Evolutionary conservation across 2,113 vertebrate species (phyloP).

Genomic region (Callionymus lyra): DNA sequence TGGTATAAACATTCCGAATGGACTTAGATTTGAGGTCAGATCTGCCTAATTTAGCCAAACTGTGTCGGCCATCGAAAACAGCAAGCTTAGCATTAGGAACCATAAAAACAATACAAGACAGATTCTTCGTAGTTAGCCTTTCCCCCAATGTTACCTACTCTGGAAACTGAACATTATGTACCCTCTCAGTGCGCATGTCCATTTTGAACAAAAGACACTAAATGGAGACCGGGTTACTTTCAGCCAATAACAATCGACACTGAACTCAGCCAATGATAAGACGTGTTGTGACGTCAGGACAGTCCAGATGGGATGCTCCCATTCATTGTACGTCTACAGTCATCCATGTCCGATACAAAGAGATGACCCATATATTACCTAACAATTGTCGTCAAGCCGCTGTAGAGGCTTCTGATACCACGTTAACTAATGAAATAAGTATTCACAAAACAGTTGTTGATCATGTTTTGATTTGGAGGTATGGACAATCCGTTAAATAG

Average conservation of each 20-base stretch:
- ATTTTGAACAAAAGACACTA: conserved; percentile 25
- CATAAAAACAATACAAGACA: too few relatives aligned
- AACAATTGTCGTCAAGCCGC: conserved; percentile 5
- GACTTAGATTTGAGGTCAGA: too few relatives aligned
- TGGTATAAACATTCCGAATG: too few relatives aligned
- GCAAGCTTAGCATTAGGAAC: too few relatives aligned
- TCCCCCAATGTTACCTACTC: neutral
- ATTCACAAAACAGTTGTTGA: too few relatives aligned
- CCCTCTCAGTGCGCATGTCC: conserved; percentile 15
- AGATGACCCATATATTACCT: conserved; percentile 34
- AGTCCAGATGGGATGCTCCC: conserved; percentile 14
- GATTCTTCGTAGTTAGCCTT: too few relatives aligned
- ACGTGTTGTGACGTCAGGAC: conserved; percentile 9
- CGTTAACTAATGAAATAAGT: too few relatives aligned
- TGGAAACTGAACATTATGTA: conserved; percentile 21
- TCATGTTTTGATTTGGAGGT: too few relatives aligned
- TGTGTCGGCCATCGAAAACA: too few relatives aligned
- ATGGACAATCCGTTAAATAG: too few relatives aligned
- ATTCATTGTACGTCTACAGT: conserved; percentile 25
- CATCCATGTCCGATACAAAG: conserved; percentile 9
- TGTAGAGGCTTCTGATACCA: too few relatives aligned
- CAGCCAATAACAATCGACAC: conserved; percentile 12
- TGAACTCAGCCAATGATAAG: conserved; percentile 18
- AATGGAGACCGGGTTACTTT: conserved; percentile 10
- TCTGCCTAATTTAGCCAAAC: too few relatives aligned